Conservation (phyloP, 2,113 vertebrate genomes). For the Hydrolagus affinis region DNA sequence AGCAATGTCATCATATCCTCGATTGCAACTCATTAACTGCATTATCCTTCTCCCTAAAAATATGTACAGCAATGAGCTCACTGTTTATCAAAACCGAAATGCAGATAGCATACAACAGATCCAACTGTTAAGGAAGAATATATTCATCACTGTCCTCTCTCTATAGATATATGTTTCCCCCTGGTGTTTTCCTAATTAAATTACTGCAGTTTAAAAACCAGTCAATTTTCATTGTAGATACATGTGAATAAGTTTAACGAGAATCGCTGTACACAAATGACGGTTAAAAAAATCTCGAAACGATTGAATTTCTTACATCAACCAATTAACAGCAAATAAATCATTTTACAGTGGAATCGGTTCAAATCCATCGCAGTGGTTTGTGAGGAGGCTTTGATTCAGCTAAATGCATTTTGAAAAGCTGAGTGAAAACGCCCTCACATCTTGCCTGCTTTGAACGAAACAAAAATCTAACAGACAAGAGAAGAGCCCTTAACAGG, state of each 20-base stretch:
- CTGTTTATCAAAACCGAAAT: background rate
- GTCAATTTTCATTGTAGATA: background rate
- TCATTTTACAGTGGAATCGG: background rate
- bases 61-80: background rate
- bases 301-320: background rate
- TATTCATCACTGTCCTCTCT: background rate
- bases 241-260: background rate
- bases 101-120: background rate
- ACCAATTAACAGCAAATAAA: slow-evolving; percentile 2
- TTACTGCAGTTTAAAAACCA: background rate
- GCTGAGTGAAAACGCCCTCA: background rate
- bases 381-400: background rate
- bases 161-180: background rate
- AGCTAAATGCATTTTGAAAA: background rate
- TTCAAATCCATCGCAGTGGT: background rate
- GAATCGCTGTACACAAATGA: background rate
- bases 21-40: background rate
- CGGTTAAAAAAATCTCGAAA: background rate
- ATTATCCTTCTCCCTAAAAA: background rate
- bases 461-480: background rate
- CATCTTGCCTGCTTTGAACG: slow-evolving; percentile 11
- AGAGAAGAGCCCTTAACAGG: background rate
- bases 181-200: background rate
- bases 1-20: background rate
- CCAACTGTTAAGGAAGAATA: background rate